Conservation (phyloP, 2,113 vertebrate species). For the Oxygymnocypris stewartii region DNA sequence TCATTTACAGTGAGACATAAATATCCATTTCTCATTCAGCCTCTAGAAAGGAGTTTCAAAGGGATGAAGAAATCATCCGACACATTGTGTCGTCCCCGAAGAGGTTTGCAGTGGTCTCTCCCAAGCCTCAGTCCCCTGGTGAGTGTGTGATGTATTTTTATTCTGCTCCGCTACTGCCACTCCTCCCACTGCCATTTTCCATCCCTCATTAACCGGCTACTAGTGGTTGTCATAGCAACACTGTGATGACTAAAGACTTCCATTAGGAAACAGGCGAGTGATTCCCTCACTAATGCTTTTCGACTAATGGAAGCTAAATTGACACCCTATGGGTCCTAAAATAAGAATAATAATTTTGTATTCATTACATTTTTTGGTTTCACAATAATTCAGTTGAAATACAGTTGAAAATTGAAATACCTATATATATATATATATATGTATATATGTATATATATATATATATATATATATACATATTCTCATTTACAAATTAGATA, state of each 20-base stretch:
- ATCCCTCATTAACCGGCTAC: constrained; percentile 54
- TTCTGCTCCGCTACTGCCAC: background rate
- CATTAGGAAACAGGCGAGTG: background rate
- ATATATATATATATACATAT: too few relatives aligned
- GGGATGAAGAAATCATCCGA: constrained; percentile 75
- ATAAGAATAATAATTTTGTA: background rate
- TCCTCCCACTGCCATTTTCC: constrained; percentile 31
- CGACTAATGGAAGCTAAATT: background rate
- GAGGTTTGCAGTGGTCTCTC: constrained; percentile 75
- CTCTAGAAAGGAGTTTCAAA: constrained; percentile 82
- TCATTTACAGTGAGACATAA: background rate
- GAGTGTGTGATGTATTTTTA: constrained; percentile 53
- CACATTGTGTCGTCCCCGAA: constrained; percentile 82
- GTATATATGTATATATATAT: too few relatives aligned
- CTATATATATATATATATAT: too few relatives aligned
- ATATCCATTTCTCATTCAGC: constrained; percentile 61
- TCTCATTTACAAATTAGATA: background rate
- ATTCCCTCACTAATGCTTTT: background rate
- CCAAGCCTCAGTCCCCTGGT: constrained; percentile 90
- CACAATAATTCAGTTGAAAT: background rate
- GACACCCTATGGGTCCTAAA: background rate
- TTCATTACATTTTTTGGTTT: background rate
- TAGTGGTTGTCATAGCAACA: constrained; percentile 70
- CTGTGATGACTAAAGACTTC: constrained; percentile 8
- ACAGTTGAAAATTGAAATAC: background rate